Evolutionary conservation across 1,140 invertebrate species (phyloP), one percentile per base, ranked within the genome.

Genomic region (Tetraneura akinire): DNA sequence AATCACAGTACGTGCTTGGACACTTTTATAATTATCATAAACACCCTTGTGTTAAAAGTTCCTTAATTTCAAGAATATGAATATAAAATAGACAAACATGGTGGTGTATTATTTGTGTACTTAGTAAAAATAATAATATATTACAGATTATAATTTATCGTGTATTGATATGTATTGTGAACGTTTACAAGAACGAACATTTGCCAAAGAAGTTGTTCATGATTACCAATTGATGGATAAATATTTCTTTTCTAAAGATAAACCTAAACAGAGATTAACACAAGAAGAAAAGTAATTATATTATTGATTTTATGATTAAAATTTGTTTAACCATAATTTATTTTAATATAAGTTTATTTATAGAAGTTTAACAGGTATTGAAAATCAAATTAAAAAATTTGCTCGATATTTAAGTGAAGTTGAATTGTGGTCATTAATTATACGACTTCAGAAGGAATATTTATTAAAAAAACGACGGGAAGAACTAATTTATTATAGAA

Each of bases 161-260:
- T 62, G 74, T n/a, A 47, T 62, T 18, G 74, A 78, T 62, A 78
- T 78, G 53, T 78, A 78, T 47, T 62, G 55, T 62, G 21, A 13
- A 16, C 51, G 74, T 16, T 78, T 78, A 60, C 6, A 47, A 11
- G 74, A 78, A n/a, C 29, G 74, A 1, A 23, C 21, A 23, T 62
- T 47, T 16, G 74, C 55, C 0, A 78, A 78, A 78, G 55, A 62
- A 78, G 14, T 78, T 11, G 55, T 78, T 37, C 74, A 78, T 18
- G 55, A 78, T 26, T 78, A 78, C 62, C 74, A 78, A 45, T 60
- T 78, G 37, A 78, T 78, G 74, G 74, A 78, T 26, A 78, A 62
- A 78, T 62, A 78, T 29, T 78, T 47, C 62, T 78, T 21, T 18
- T 45, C 37, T 5, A 78, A 57, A 42, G 74, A 78, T 26, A 78